phyloP scores from a whole-genome alignment of 2,888 invertebrate species.

The Eutolmus rufibarbis region DNA sequence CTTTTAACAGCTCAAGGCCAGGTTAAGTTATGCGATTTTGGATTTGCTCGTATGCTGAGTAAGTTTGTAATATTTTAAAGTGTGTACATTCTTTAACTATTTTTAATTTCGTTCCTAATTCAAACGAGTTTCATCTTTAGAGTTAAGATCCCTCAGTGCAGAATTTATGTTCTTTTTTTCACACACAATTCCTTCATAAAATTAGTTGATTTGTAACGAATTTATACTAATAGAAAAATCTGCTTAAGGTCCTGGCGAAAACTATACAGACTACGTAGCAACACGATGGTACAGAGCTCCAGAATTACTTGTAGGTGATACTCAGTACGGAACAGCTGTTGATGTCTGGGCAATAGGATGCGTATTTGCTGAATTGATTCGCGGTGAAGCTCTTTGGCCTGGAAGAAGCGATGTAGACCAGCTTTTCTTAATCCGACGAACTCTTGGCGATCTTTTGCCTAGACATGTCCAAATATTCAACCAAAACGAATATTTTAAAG shows the following conservation, averaged over 20 bases:
- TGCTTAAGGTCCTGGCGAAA: slow-evolving; percentile 84
- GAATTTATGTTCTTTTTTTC: not conserved
- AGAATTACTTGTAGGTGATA: slow-evolving; percentile 96
- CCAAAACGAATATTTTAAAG: slow-evolving; percentile 87
- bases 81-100: not conserved
- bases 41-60: slow-evolving; percentile 96
- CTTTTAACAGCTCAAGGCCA: slow-evolving; percentile 90
- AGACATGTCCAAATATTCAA: slow-evolving; percentile 96
- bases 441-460: slow-evolving; percentile 91
- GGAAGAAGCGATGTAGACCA: slow-evolving; percentile 99
- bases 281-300: slow-evolving; percentile 99
- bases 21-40: slow-evolving; percentile 96
- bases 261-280: slow-evolving; percentile 99
- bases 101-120: not conserved
- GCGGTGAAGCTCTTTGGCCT: slow-evolving; percentile 96
- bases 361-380: slow-evolving; percentile 85
- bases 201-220: not conserved
- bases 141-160: not conserved
- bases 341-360: slow-evolving; percentile 99
- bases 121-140: not conserved
- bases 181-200: not conserved
- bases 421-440: slow-evolving; percentile 92
- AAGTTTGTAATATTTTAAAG: slow-evolving; percentile 53
- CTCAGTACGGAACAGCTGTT: slow-evolving; percentile 85
- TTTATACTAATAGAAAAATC: not conserved